Percentiles rank a stretch among this genome's conserved stretches.
Evolutionary conservation across 2,797 vertebrate species (phyloP).

Genomic region (Pangasius sanitwongsei): DNA sequence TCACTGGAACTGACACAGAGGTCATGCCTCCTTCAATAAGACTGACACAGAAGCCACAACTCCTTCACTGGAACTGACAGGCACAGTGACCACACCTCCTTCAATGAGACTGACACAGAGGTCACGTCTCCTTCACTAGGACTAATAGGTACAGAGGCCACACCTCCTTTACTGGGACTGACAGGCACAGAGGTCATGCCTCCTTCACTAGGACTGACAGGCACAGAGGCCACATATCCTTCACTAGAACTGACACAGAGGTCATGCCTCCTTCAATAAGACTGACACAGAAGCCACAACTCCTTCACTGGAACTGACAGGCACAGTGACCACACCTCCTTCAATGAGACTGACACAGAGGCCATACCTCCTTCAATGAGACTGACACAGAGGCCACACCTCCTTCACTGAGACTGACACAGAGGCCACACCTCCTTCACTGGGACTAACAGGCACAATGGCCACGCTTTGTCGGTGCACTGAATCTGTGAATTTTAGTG

Average conservation of each 20-base stretch:
- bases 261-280: background rate
- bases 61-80: background rate
- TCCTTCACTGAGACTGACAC: background rate
- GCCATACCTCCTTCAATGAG: background rate
- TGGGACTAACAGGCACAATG: background rate
- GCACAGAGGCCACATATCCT: background rate
- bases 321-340: background rate
- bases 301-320: background rate
- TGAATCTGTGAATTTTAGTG: background rate
- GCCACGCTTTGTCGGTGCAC: background rate
- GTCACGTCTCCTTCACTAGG: background rate
- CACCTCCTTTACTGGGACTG: background rate
- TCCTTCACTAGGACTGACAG: background rate
- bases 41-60: background rate
- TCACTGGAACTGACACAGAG: no score
- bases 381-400: background rate
- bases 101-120: background rate
- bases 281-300: background rate
- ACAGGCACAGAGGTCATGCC: background rate
- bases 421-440: background rate
- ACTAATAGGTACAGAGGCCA: background rate
- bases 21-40: background rate
- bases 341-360: background rate
- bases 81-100: background rate
- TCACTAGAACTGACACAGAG: background rate